A percentile compares a stretch with the other conserved stretches of the same genome.
These are phyloP conservation scores for Acestrorhynchus altus DNA, from an alignment of 2,797 vertebrate genomes.

Conservation along the genomic window DNA sequence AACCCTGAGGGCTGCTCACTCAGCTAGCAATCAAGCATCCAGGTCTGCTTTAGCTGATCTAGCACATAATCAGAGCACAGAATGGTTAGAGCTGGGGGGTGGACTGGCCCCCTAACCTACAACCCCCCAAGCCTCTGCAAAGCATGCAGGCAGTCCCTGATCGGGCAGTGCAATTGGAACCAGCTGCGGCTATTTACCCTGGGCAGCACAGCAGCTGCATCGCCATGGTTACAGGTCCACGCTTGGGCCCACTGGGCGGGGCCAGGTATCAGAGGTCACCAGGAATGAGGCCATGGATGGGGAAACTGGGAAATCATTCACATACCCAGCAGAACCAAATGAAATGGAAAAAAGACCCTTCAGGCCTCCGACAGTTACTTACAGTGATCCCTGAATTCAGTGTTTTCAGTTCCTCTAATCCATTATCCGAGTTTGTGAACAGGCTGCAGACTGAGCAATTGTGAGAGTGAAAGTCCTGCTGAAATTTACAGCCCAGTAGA, in stretches of 20 bases:
- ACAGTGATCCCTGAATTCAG: background rate
- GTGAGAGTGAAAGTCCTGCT: conserved; percentile 21
- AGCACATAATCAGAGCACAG: conserved; percentile 33
- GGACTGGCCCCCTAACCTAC: conserved; percentile 8
- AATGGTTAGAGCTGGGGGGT: conserved; percentile 21
- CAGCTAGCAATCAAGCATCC: conserved; percentile 7
- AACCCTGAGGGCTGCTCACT: background rate
- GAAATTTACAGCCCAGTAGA: conserved; percentile 42
- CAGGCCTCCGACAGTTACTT: too few species aligned
- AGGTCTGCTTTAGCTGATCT: conserved; percentile 19
- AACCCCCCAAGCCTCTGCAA: conserved; percentile 19
- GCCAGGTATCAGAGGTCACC: conserved; percentile 54
- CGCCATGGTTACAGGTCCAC: conserved; percentile 63
- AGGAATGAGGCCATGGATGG: conserved; percentile 45
- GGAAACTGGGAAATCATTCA: background rate
- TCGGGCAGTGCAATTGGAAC: conserved; percentile 72
- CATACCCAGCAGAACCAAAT: conserved; percentile 13
- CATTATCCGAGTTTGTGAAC: background rate
- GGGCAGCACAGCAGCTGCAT: conserved; percentile 63
- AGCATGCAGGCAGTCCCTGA: conserved; percentile 42
- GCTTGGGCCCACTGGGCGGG: conserved; percentile 45
- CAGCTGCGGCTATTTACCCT: conserved; percentile 71
- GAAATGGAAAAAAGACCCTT: too few species aligned
- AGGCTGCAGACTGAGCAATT: conserved; percentile 6
- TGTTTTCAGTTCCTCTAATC: background rate